Conservation (phyloP, 2,113 vertebrate genomes). For the Myanophis thanlyinensis region DNA sequence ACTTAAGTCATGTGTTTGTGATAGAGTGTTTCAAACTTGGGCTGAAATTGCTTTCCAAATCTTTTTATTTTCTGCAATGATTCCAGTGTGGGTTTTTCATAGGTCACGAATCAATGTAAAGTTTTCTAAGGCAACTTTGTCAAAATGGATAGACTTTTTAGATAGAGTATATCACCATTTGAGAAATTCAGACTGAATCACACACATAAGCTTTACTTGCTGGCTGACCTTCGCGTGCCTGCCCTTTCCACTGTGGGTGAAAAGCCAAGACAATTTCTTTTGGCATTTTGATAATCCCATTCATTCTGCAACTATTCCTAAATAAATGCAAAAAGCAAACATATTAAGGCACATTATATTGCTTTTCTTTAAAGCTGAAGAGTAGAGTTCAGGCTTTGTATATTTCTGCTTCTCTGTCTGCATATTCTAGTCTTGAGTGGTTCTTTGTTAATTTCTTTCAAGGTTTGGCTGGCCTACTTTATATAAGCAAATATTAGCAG, state of each 20-base stretch:
- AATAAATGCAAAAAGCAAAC: slow-evolving; percentile 10
- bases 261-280: not conserved
- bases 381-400: not conserved
- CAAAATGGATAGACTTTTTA: not conserved
- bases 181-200: not conserved
- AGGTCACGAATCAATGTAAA: not conserved
- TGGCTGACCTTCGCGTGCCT: not conserved
- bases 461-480: not conserved
- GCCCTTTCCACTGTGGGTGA: not conserved
- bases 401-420: not conserved
- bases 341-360: not conserved
- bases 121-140: not conserved
- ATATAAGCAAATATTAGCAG: slow-evolving; percentile 12
- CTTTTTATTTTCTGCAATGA: not conserved
- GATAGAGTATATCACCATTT: not conserved
- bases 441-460: not conserved
- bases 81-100: not conserved
- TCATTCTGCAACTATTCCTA: slow-evolving; percentile 11
- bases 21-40: not conserved
- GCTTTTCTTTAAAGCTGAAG: not conserved
- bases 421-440: not conserved
- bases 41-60: not conserved
- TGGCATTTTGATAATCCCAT: slow-evolving; percentile 3
- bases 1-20: not conserved
- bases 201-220: not conserved